Evolutionary conservation across 2,888 invertebrate species (phyloP).

Genomic region (Pandemis cinnamomeana): DNA sequence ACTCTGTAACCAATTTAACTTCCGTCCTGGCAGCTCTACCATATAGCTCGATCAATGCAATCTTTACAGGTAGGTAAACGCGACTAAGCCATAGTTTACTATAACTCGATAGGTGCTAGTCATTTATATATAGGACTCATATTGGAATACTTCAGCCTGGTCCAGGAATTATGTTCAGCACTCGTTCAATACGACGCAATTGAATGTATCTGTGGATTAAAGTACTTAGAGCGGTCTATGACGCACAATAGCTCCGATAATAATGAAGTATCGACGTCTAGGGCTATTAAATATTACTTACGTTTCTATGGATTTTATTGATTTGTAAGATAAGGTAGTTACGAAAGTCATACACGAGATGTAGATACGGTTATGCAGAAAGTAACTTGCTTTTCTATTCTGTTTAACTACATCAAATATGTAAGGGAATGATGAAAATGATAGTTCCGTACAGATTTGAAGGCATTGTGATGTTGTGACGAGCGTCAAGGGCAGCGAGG

Average conservation of each 20-base stretch:
- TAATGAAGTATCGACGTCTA: constrained; percentile 30
- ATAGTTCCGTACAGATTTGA: background rate
- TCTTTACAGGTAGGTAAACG: constrained; percentile 12
- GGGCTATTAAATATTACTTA: constrained; percentile 37
- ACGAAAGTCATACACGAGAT: background rate
- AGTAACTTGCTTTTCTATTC: background rate
- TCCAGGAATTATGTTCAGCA: background rate
- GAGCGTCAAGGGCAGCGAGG: constrained; percentile 11
- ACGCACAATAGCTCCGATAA: constrained; percentile 25
- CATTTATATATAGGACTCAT: background rate
- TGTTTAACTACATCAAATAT: background rate
- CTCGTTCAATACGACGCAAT: constrained; percentile 23
- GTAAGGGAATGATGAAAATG: background rate
- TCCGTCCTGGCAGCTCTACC: constrained; percentile 39
- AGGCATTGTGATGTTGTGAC: background rate
- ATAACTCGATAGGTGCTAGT: background rate
- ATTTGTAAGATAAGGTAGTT: constrained; percentile 17
- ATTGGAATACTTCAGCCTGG: background rate
- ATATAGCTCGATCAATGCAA: background rate
- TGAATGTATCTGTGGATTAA: constrained; percentile 17
- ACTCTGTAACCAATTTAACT: constrained; percentile 54
- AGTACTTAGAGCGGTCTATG: constrained; percentile 11
- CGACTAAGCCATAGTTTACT: background rate
- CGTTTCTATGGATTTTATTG: constrained; percentile 30
- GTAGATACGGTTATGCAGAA: background rate